phyloP scores from a whole-genome alignment of 2,797 vertebrate species.

The Acanthurus tractus region DNA sequence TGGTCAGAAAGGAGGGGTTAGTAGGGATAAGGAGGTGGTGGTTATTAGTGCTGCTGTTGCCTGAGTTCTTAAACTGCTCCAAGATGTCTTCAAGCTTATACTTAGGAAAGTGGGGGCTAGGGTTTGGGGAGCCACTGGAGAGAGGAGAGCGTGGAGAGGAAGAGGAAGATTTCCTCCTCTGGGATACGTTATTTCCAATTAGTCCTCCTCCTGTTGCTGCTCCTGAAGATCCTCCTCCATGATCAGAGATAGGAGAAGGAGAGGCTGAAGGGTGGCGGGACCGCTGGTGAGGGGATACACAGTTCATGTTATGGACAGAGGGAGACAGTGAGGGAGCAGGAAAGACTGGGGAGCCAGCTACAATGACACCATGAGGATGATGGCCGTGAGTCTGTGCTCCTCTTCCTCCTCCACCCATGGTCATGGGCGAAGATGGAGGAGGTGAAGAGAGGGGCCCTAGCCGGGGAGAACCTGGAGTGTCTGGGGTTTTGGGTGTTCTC shows the following conservation, averaged over 20 bases:
- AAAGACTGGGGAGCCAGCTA: conserved; percentile 67
- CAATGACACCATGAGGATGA: conserved; percentile 66
- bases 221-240: conserved; percentile 65
- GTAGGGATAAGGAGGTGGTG: conserved; percentile 70
- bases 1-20: conserved; percentile 75
- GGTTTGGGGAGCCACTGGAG: conserved; percentile 79
- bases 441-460: conserved; percentile 77
- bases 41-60: conserved; percentile 81
- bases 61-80: conserved; percentile 88
- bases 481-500: conserved; percentile 79
- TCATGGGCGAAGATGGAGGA: conserved; percentile 77
- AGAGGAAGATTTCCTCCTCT: conserved; percentile 81
- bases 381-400: conserved; percentile 65
- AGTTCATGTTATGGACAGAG: conserved; percentile 83
- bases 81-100: conserved; percentile 88
- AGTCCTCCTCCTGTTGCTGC: conserved; percentile 64
- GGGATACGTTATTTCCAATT: conserved; percentile 73
- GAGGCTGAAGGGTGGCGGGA: conserved; percentile 88
- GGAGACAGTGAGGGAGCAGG: conserved; percentile 77
- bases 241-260: conserved; percentile 84
- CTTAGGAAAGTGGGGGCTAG: conserved; percentile 81
- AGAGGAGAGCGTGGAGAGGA: conserved; percentile 83
- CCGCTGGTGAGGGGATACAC: conserved; percentile 86
- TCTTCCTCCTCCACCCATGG: conserved; percentile 67
- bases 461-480: conserved; percentile 74